phyloP scores from a whole-genome alignment of 1,140 invertebrate species.

The Eupeodes corollae region DNA sequence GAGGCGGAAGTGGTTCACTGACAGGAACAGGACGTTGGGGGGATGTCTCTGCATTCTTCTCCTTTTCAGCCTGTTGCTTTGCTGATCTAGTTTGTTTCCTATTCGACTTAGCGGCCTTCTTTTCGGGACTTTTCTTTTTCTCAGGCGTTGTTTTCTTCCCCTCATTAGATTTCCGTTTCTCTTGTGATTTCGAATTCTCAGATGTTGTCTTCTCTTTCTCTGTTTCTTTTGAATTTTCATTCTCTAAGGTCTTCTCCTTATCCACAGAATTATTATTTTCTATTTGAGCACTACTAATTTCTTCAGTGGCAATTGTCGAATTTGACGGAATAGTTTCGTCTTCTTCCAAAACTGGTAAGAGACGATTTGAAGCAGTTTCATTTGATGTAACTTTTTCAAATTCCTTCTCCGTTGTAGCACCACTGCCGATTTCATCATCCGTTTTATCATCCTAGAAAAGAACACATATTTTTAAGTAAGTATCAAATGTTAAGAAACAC shows the following conservation, averaged over 20 bases:
- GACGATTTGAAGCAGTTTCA: too few relatives aligned
- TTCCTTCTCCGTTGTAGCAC: constrained; percentile 13
- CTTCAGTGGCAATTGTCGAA: background rate
- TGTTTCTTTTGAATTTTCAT: background rate
- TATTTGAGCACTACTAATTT: too few relatives aligned
- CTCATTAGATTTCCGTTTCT: too few relatives aligned
- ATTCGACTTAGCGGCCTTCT: too few relatives aligned
- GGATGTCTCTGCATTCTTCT: background rate
- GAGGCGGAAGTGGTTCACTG: background rate
- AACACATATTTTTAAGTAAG: background rate
- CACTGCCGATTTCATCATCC: constrained; percentile 12
- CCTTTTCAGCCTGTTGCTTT: background rate
- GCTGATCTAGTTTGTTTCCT: too few relatives aligned
- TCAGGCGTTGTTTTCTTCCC: too few relatives aligned
- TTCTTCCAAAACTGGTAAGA: too few relatives aligned
- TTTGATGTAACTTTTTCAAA: constrained; percentile 1
- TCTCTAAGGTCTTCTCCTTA: too few relatives aligned
- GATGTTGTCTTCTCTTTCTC: background rate
- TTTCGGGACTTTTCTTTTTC: too few relatives aligned
- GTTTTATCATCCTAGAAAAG: background rate
- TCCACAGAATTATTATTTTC: too few relatives aligned
- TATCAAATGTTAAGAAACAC: background rate
- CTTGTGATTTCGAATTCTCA: too few relatives aligned
- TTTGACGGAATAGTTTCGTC: background rate
- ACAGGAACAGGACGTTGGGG: background rate